Base-by-base conservation (phyloP, 2,797 vertebrate genomes). In the Steatocranus sp. region DNA sequence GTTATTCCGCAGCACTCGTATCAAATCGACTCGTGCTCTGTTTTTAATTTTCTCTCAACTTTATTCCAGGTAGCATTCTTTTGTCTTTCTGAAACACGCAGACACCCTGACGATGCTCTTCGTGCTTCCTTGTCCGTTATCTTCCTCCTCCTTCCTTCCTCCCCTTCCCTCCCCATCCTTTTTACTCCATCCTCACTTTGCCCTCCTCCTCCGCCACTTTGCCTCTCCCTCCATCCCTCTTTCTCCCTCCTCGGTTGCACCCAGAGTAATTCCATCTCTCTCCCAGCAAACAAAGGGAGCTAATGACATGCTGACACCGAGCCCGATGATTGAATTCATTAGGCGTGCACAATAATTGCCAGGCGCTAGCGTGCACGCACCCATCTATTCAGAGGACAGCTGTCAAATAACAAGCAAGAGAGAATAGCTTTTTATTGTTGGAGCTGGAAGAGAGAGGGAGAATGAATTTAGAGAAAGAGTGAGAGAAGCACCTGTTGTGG, bases 301-400 rank as follows among this genome's bases (percentile, higher is more conserved):
- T 95, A 95, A 95, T 95, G 91, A 94, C 92, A 90, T 81, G 90
- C 93, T 94, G 95, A 95, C 92, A 94, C 93, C 78, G 93, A 95
- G 93, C 94, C 93, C 84, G 83, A 91, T 95, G 95, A 95, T 94
- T 94, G 93, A 94, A 94, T 96, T 95, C 93, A 95, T 95, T 94
- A 95, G 91, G 87, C 93, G 91, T 94, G 93, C 91, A 83, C 93
- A 90, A 86, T 93, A 93, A 94, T 94, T 95, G 94, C 84, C 89
- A 84, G 83, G 86, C 92, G 83, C 78, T 86, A 89, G 89, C 86
- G 87, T 84, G 93, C 92, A 83, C 81, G 85, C 87, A 84, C 58
- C 87, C 92, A 34, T 93, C 93, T 91, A 94, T 95, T 95, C 94
- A 95, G 86, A 91, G 85, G 93, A 95, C 95, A 95, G 94, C 94